These are phyloP conservation scores for Odontomyia ornata DNA, from an alignment of 2,888 invertebrate species.

Conservation along the genomic window DNA sequence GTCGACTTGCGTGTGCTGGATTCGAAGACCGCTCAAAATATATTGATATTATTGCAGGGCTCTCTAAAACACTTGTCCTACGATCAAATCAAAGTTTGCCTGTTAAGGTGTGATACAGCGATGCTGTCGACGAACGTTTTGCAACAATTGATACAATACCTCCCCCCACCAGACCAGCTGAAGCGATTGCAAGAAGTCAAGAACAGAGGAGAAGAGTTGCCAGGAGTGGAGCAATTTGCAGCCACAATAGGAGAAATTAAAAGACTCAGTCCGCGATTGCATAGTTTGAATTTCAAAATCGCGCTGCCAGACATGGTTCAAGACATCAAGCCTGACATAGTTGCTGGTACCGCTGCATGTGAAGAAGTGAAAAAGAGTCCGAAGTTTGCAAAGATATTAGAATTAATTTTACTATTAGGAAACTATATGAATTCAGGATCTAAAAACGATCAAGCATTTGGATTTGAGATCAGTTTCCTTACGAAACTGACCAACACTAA, in stretches of 20 bases:
- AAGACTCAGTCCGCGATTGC: conserved; percentile 82
- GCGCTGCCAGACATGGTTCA: conserved; percentile 84
- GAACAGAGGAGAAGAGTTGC: conserved; percentile 77
- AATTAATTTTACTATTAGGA: conserved; percentile 88
- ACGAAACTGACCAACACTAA: conserved; percentile 93
- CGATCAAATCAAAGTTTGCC: conserved; percentile 81
- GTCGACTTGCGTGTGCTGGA: conserved; percentile 93
- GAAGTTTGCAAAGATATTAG: conserved; percentile 89
- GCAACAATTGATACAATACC: conserved; percentile 89
- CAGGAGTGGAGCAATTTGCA: conserved; percentile 95
- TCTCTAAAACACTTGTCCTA: conserved; percentile 85
- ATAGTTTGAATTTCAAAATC: conserved; percentile 89
- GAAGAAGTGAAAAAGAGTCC: conserved; percentile 90
- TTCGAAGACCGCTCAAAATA: conserved; percentile 91
- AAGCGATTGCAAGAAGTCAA: conserved; percentile 83
- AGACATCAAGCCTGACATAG: conserved; percentile 76
- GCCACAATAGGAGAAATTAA: conserved; percentile 90
- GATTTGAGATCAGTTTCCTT: conserved; percentile 95
- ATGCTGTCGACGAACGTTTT: conserved; percentile 86
- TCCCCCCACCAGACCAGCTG: conserved; percentile 91
- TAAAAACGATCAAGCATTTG: conserved; percentile 91
- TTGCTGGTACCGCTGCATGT: conserved; percentile 94
- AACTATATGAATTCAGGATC: conserved; percentile 98
- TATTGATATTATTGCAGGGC: conserved; percentile 85
- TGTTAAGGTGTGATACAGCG: conserved; percentile 86